Evolutionary conservation across 2,113 vertebrate genomes (phyloP), one percentile per base, ranked within the genome.

Genomic region (Callipepla squamata): DNA sequence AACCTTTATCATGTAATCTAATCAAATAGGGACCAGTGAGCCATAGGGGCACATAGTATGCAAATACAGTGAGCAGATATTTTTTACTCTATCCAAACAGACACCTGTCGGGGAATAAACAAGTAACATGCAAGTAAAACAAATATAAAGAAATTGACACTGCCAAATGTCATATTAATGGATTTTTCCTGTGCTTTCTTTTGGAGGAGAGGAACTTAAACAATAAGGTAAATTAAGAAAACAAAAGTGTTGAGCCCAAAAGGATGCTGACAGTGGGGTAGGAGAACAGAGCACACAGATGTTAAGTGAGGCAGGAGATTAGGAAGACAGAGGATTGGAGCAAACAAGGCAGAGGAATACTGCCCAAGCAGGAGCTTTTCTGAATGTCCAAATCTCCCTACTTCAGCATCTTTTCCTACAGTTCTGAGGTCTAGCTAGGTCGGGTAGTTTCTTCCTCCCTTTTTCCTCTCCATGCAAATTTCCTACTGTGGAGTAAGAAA

Each of bases 21-120:
- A 59, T 59, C 84, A 48, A n/a, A 22, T 70, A n/a, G 65, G 21
- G 63, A 36, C 44, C 48, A 44, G 3, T 34, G 61, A 61, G 47
- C 59, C 62, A 16, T 14, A 22, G 32, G 26, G 42, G 80, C 14
- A 19, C 11, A 1, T 51, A 65, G 44, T 67, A 38, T 26, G 76
- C 19, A 72, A 69, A 76, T n/a, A 13, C 7, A 58, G n/a, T 26
- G 47, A 55, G 59, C 63, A 83, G 59, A 8, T 91, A 34, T 25
- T 82, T 80, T 81, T 80, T 82, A 58, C 62, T 90, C 42, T 48
- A 6, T 76, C 40, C 40, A 72, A 44, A 90, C 20, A 83, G 42
- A 50, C 21, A 62, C 32, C 32, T 85, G 74, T 6, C 65, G 85
- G 45, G 69, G 67, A 91, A 70, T 44, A 48, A 87, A 40, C 34